Evolutionary conservation across 2,888 invertebrate species (phyloP).

Genomic region (Petrolisthes manimaculis): DNA sequence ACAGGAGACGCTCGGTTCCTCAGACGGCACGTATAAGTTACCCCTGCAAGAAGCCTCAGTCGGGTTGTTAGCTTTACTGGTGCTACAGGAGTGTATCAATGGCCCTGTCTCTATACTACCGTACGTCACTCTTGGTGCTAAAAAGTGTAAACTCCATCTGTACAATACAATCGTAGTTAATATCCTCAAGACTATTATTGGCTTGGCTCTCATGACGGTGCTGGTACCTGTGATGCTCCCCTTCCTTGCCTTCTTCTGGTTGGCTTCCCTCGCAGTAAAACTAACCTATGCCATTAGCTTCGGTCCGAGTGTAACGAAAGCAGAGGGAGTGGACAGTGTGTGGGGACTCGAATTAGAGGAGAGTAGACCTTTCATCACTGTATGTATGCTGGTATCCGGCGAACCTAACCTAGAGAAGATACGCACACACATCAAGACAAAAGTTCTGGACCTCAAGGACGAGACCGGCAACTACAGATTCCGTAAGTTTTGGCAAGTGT

Average conservation of each 20-base stretch:
- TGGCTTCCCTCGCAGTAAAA: slow-evolving; percentile 15
- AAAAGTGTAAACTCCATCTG: not conserved
- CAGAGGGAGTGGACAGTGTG: slow-evolving; percentile 50
- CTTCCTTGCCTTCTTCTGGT: slow-evolving; percentile 17
- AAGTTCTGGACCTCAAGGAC: slow-evolving; percentile 38
- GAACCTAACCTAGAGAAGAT: slow-evolving; percentile 38
- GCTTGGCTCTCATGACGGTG: slow-evolving; percentile 17
- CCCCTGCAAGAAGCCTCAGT: slow-evolving; percentile 27
- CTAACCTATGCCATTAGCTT: slow-evolving; percentile 22
- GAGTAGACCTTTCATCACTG: slow-evolving; percentile 53
- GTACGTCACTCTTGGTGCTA: not conserved
- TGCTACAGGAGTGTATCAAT: not conserved
- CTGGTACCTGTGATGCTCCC: slow-evolving; percentile 39
- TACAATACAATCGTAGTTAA: slow-evolving; percentile 6
- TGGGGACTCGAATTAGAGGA: slow-evolving; percentile 53
- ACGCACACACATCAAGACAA: slow-evolving; percentile 14
- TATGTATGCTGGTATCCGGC: slow-evolving; percentile 37
- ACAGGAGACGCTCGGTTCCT: not conserved
- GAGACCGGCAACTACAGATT: slow-evolving; percentile 32
- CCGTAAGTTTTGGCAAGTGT: slow-evolving; percentile 65
- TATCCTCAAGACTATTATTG: slow-evolving; percentile 34
- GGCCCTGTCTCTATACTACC: not conserved
- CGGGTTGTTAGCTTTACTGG: slow-evolving; percentile 27
- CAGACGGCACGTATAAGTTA: not conserved
- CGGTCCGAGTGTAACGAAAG: slow-evolving; percentile 36